These are phyloP conservation scores for Lasioglossum oenotherae DNA, from an alignment of 2,888 invertebrate genomes.

Conservation along the genomic window DNA sequence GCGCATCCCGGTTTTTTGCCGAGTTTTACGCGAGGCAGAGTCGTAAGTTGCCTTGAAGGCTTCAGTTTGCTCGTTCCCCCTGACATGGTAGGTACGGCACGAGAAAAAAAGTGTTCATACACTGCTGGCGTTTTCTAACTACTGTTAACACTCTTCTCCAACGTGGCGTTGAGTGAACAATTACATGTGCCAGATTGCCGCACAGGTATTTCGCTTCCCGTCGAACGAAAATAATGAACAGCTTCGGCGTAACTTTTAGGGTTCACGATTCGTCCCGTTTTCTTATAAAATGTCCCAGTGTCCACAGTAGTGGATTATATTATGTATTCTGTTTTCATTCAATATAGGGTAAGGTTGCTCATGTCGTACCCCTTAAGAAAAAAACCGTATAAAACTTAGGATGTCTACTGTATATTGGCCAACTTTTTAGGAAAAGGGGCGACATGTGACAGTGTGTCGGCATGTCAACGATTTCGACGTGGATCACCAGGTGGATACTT, in stretches of 20 bases:
- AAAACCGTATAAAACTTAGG: no score
- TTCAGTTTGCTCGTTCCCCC: slow-evolving; percentile 15
- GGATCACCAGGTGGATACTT: not conserved
- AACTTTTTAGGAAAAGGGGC: no score
- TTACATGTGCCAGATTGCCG: slow-evolving; percentile 1
- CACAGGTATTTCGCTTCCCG: not conserved
- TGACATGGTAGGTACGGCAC: slow-evolving; percentile 3
- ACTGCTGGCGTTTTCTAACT: slow-evolving; percentile 5
- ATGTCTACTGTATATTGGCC: no score
- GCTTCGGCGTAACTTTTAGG: not conserved
- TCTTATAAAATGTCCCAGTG: no score
- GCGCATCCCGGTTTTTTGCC: not conserved
- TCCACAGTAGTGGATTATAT: no score
- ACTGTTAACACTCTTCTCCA: slow-evolving; percentile 3
- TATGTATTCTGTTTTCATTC: no score
- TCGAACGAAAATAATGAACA: not conserved
- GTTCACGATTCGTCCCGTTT: no score
- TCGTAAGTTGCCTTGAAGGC: slow-evolving; percentile 25
- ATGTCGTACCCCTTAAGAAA: no score
- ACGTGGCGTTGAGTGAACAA: not conserved
- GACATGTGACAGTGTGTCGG: not conserved
- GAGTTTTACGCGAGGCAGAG: not conserved
- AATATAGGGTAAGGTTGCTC: no score
- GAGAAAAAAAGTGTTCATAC: slow-evolving; percentile 5
- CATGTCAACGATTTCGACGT: not conserved